Evolutionary conservation across 2,888 invertebrate species (phyloP), one percentile per base, ranked within the genome.

Genomic region (Erebia epiphron): DNA sequence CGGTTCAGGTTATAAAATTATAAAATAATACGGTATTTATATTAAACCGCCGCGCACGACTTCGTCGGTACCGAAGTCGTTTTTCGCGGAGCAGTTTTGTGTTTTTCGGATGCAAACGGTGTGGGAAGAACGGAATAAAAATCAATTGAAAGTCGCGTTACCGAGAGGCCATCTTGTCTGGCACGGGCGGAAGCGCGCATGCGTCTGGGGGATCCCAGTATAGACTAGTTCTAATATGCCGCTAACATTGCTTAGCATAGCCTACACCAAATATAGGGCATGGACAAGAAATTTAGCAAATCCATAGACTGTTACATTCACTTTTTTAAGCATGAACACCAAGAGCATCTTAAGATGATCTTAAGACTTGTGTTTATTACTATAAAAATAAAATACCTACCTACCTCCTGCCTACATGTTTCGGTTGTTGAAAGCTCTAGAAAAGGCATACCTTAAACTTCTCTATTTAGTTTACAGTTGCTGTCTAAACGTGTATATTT

Each of bases 81-180:
- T 68, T 73, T 68, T 58, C 63, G 61, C 61, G 62, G 65, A 49
- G 66, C 66, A 54, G 67, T 71, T 72, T 69, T 70, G 64, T 73
- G 67, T 73, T 68, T 68, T 76, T 79, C 77, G 78, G 78, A 77
- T 80, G 79, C 75, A 77, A 79, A 77, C 78, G 76, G 78, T 78
- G 75, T 77, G 77, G 77, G 77, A 78, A 81, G 82, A 80, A 82
- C 83, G 83, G 81, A 84, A 85, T 82, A 86, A 89, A 90, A 89
- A 90, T 90, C 90, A 90, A 91, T 90, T 87, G 84, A 80, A 78
- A 80, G 81, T 84, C 87, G 86, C 86, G 85, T 82, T 83, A 84
- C 79, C 75, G 76, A 78, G 87, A 82, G 78, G 91, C 92, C 92
- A 92, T 92, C 79, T 92, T 92, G 89, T 85, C 82, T 85, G 85